A percentile compares a stretch with the other conserved stretches of the same genome.
Conservation (phyloP, 2,797 vertebrate species). For the Notamacropus eugenii region DNA sequence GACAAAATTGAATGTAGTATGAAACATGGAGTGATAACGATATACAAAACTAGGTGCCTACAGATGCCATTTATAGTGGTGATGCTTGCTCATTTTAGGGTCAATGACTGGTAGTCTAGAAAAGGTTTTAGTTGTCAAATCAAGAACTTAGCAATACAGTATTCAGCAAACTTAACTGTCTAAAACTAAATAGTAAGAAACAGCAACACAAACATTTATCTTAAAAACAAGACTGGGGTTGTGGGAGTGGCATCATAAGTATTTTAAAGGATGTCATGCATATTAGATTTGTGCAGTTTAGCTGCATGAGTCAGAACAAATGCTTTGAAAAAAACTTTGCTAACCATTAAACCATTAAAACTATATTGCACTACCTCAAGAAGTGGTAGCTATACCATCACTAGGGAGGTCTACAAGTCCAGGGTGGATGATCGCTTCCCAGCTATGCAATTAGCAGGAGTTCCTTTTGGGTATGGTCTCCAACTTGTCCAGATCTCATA, state of each 20-base stretch:
- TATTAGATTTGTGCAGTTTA: not conserved
- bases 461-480: not conserved
- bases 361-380: not conserved
- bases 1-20: conserved; percentile 49
- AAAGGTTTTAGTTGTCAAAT: conserved; percentile 68
- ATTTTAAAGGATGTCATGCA: not conserved
- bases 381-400: not conserved
- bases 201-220: conserved; percentile 43
- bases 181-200: conserved; percentile 75
- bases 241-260: not conserved
- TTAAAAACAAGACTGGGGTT: not conserved
- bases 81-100: conserved; percentile 18
- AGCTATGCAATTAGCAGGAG: not conserved
- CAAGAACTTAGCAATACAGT: conserved; percentile 63
- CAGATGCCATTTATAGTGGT: conserved; percentile 42
- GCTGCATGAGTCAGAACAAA: not conserved
- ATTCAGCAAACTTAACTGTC: conserved; percentile 64
- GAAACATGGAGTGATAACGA: conserved; percentile 52
- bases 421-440: not conserved
- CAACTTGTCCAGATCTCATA: not conserved
- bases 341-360: not conserved
- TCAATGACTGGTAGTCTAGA: conserved; percentile 59
- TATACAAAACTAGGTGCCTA: conserved; percentile 46
- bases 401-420: not conserved
- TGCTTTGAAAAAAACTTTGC: not conserved